phyloP scores from a whole-genome alignment of 92 coral and sea anemone genomes.

The Desmophyllum pertusum region DNA sequence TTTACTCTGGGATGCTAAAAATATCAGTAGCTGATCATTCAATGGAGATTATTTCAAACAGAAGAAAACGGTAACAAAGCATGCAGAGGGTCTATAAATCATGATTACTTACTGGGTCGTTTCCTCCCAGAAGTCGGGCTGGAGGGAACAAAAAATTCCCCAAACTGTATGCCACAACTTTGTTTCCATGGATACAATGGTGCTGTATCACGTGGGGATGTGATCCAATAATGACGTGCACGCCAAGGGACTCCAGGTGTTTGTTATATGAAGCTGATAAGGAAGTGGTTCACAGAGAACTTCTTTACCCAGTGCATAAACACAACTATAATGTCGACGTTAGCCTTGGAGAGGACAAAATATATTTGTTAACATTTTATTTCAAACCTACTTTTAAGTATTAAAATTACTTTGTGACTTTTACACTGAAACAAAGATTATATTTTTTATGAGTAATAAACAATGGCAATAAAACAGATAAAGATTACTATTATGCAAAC shows the following conservation, averaged over 20 bases:
- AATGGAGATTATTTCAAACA: too few relatives aligned
- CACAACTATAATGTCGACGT: slow-evolving; percentile 64
- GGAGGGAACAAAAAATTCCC: slow-evolving; percentile 68
- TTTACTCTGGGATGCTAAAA: too few relatives aligned
- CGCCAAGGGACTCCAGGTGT: slow-evolving; percentile 62
- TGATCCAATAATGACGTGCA: slow-evolving; percentile 64
- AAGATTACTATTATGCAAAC: too few relatives aligned
- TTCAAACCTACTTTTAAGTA: too few relatives aligned
- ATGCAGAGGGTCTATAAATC: too few relatives aligned
- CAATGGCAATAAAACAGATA: too few relatives aligned
- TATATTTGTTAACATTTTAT: too few relatives aligned
- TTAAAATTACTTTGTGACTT: too few relatives aligned
- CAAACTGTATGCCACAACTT: slow-evolving; percentile 60
- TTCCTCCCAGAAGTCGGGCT: not conserved
- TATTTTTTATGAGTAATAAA: too few relatives aligned
- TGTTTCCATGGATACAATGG: slow-evolving; percentile 43
- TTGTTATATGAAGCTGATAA: slow-evolving; percentile 42
- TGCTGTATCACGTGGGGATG: slow-evolving; percentile 68
- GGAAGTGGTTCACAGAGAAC: slow-evolving; percentile 2
- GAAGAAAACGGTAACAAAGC: too few relatives aligned
- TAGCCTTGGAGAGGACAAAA: not conserved
- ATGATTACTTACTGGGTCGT: slow-evolving; percentile 14
- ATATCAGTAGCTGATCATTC: too few relatives aligned
- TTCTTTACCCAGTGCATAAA: slow-evolving; percentile 73
- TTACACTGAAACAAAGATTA: too few relatives aligned